Evolutionary conservation across 2,888 invertebrate genomes (phyloP), one percentile per base, ranked within the genome.

Genomic region (Plagodis dolabraria): DNA sequence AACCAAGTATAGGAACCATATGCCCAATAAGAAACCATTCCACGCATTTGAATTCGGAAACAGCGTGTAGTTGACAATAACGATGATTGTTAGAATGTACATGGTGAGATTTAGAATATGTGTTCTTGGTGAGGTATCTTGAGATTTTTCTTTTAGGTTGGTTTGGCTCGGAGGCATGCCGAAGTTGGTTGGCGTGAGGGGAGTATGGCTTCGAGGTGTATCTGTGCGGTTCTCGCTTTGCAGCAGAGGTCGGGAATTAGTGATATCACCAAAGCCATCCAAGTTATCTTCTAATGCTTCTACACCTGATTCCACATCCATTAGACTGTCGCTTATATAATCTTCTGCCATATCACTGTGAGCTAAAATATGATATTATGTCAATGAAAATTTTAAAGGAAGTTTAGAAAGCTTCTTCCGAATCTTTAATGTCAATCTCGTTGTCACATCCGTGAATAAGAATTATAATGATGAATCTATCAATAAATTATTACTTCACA

Each of bases 301-400:
- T 11, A 93, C 78, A 6, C 93, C 93, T 0, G 93, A 93, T 75
- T 93, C 93, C 0, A 93, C 92, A 60, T 93, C 93, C 72, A 89
- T 61, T 49, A 80, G 60, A 53, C 79, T 79, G 55, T 89, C 89
- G 61, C 76, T 80, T 5, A 80, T 58, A 33, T 74, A 70, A 35
- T 87, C 87, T 61, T 89, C 89, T 40, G 70, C 69, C 11, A 83
- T 75, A 57, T 86, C 87, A 72, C 82, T 85, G 72, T 75, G 74
- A 61, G 68, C 83, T 86, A 53, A 10, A 51, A 51, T 5, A 10
- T 8, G 33, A 55, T 22, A 22, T 22, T 22, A 22, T 22, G 1
- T 22, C 22, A 22, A 22, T 22, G 22, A 1, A 2, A 22, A 22
- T 22, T 22, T 22, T 22, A 22, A 22, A 22, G 22, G 22, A 2